Evolutionary conservation across 2,888 invertebrate species (phyloP), one percentile per base, ranked within the genome.

Genomic region (Psylliodes chrysocephalus): DNA sequence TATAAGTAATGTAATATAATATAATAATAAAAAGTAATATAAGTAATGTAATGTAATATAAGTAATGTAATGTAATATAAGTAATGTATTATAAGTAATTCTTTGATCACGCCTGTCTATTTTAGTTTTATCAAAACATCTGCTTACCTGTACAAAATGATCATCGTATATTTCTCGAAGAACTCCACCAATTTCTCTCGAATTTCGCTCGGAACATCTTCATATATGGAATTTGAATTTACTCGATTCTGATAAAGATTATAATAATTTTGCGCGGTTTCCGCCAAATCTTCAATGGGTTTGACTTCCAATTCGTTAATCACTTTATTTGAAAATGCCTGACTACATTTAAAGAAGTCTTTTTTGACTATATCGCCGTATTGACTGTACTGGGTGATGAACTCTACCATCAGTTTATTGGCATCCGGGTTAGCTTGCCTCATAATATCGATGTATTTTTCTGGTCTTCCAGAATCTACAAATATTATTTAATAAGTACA

Each of bases 121-220:
- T n/a, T n/a, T n/a, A n/a, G n/a, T n/a, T n/a, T n/a, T n/a, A n/a
- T n/a, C n/a, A n/a, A n/a, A n/a, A n/a, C n/a, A n/a, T n/a, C n/a
- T 22, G 71, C 85, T 85, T 77, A 90, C 90, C 92, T 90, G 79
- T 98, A 98, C 64, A 97, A 86, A 76, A 91, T 89, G 0, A 93
- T 92, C 90, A 96, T 96, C 52, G 96, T 89, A 79, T 95, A 95
- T 77, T 93, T 94, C 84, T 99, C 99, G 47, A 94, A 92, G 79
- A 94, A 95, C 83, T 97, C 96, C 78, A 97, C 87, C 64, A 98
- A 86, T 72, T 89, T 88, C 75, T 95, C 95, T 73, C 90, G 89
- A 40, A 90, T 87, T 72, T 96, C 95, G 0, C 86, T 79, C 40
- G 88, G 85, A 19, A 91, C 84, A 70, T 86, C 88, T 69, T 86